A percentile compares a stretch with the other conserved stretches of the same genome.
Evolutionary conservation across 2,888 invertebrate genomes (phyloP).

Genomic region (Ctena decussata): DNA sequence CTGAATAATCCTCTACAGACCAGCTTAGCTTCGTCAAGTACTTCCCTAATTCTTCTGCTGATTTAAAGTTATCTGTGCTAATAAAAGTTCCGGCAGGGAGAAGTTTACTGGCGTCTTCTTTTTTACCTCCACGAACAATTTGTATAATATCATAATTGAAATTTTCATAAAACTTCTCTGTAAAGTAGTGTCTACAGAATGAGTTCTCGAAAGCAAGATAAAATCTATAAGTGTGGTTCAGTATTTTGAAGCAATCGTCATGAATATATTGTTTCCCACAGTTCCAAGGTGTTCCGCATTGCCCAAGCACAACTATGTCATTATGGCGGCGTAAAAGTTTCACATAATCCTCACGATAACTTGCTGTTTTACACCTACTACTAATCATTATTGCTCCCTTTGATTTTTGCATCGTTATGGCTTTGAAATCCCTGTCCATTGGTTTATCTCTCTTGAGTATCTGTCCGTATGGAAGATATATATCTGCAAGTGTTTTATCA

Average conservation of each 20-base stretch:
- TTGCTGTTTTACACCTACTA: constrained; percentile 31
- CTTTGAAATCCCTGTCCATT: constrained; percentile 29
- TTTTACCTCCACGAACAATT: constrained; percentile 40
- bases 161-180: constrained; percentile 57
- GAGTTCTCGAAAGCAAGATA: constrained; percentile 53
- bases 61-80: constrained; percentile 40
- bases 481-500: constrained; percentile 49
- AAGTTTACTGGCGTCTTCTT: background rate
- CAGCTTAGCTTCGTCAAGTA: constrained; percentile 34
- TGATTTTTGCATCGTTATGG: constrained; percentile 31
- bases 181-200: constrained; percentile 50
- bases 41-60: constrained; percentile 29
- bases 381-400: constrained; percentile 46
- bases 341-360: constrained; percentile 22
- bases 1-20: constrained; percentile 31
- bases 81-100: constrained; percentile 38
- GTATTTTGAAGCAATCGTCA: constrained; percentile 41
- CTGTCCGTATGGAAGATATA: constrained; percentile 56
- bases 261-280: constrained; percentile 45
- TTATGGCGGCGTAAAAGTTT: constrained; percentile 5
- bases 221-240: constrained; percentile 40
- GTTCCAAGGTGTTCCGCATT: constrained; percentile 48
- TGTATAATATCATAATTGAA: constrained; percentile 49
- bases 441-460: constrained; percentile 29
- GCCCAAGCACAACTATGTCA: constrained; percentile 21